These are phyloP conservation scores for Ophioninae sp. DNA, from an alignment of 2,888 invertebrate species.

Conservation along the genomic window DNA sequence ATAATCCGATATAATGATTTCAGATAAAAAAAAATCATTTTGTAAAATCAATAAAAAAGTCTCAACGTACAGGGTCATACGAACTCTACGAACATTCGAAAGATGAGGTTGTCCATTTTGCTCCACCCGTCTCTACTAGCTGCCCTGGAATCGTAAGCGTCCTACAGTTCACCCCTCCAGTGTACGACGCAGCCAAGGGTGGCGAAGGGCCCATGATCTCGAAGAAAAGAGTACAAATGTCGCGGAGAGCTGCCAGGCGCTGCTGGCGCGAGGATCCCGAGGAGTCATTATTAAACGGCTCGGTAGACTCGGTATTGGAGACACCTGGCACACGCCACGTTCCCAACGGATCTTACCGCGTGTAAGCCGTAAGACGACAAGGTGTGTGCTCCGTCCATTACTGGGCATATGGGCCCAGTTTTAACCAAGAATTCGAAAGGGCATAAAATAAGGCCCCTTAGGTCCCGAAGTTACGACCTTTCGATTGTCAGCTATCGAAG, in stretches of 20 bases:
- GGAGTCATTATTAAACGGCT: conserved; percentile 61
- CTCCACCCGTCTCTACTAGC: background rate
- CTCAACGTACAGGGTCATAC: too few species aligned
- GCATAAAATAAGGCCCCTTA: background rate
- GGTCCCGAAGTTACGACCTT: background rate
- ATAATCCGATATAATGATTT: too few species aligned
- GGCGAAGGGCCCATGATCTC: conserved; percentile 10
- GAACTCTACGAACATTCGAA: too few species aligned
- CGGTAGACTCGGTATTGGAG: conserved; percentile 43
- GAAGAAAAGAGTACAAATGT: conserved; percentile 54
- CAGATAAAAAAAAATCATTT: too few species aligned
- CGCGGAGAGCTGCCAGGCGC: conserved; percentile 5
- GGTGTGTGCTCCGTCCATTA: conserved; percentile 6
- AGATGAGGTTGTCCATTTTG: background rate
- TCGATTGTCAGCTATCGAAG: background rate
- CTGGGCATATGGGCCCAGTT: background rate
- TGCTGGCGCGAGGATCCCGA: conserved; percentile 33
- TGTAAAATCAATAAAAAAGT: too few species aligned
- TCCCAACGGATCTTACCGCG: conserved; percentile 50
- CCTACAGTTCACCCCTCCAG: background rate
- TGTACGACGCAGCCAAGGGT: conserved; percentile 47
- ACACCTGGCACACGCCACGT: conserved; percentile 65
- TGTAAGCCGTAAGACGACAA: conserved; percentile 32
- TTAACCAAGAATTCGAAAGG: background rate
- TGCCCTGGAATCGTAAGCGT: background rate